These are phyloP conservation scores for Ophiodon elongatus DNA, from an alignment of 2,113 vertebrate species.

Conservation along the genomic window DNA sequence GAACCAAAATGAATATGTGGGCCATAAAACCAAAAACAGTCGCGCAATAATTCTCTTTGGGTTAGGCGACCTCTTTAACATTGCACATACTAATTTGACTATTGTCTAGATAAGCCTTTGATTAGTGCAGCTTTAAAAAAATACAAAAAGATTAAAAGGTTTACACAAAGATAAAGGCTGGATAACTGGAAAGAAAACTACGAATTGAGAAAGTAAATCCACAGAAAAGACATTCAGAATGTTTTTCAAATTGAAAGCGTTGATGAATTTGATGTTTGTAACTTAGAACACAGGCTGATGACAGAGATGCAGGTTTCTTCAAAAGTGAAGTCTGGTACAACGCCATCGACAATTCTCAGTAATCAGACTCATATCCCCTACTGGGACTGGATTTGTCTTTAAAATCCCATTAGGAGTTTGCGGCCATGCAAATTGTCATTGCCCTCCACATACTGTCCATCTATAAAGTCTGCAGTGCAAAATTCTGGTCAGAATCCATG, in stretches of 20 bases:
- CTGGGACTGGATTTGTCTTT: conserved; percentile 17
- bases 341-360: background rate
- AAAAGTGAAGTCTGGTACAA: conserved; percentile 22
- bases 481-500: conserved; percentile 61
- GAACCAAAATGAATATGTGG: background rate
- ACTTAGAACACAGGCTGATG: background rate
- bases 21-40: background rate
- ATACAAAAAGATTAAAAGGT: background rate
- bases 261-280: background rate
- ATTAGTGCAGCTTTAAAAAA: background rate
- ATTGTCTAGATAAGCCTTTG: background rate
- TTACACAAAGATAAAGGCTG: background rate
- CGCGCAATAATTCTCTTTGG: background rate
- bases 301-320: conserved; percentile 8
- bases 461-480: conserved; percentile 50
- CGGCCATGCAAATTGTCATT: conserved; percentile 10
- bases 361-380: background rate
- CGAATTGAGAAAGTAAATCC: background rate
- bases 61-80: background rate
- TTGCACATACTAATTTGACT: background rate
- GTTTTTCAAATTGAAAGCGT: background rate
- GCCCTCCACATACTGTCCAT: conserved; percentile 34
- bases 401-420: conserved; percentile 32
- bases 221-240: background rate
- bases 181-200: background rate